Conservation (phyloP, 2,797 vertebrate genomes). For the Carcharodon carcharias region DNA sequence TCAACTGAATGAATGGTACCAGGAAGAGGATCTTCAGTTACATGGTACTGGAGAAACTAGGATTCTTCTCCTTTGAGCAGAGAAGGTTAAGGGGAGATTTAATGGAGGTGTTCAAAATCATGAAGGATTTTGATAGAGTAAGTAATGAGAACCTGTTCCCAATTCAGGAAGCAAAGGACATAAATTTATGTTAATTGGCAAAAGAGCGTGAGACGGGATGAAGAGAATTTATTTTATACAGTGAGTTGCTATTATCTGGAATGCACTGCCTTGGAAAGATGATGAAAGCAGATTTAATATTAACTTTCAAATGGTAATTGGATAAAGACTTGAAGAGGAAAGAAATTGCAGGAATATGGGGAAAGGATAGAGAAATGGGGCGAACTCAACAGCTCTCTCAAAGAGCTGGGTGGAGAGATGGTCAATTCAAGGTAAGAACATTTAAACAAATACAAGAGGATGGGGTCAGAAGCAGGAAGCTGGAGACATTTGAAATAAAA, state of each 20-base stretch:
- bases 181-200: neutral
- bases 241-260: neutral
- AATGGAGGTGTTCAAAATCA: too few species aligned
- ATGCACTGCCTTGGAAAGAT: neutral
- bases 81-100: too few species aligned
- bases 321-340: neutral
- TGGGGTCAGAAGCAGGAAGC: neutral
- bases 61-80: too few species aligned
- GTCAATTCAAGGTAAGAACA: neutral
- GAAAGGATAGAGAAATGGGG: too few species aligned
- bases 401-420: neutral
- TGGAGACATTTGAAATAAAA: neutral
- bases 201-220: neutral
- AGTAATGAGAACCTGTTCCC: neutral
- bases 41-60: too few species aligned
- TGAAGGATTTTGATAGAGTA: neutral
- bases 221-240: neutral
- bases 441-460: neutral
- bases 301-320: neutral
- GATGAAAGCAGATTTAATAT: neutral
- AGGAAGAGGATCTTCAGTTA: neutral
- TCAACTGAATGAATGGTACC: neutral
- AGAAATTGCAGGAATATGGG: neutral
- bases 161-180: neutral
- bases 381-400: neutral